Conservation (phyloP, 2,888 invertebrate species). For the Dorcus parallelipipedus region DNA sequence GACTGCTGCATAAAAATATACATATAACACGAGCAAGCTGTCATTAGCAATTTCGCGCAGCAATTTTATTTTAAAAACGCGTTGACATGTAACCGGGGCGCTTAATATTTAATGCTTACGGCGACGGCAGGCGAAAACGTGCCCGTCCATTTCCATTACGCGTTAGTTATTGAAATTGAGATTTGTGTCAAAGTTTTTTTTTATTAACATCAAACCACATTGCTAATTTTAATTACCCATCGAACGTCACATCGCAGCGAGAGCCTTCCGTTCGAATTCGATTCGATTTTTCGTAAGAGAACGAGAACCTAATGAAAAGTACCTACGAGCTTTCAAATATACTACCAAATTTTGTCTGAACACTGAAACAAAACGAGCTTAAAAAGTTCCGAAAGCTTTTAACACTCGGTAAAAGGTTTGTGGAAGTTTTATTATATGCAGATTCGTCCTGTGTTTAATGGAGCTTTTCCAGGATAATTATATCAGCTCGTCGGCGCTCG, state of each 20-base stretch:
- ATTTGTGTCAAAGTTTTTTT: neutral
- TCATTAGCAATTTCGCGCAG: neutral
- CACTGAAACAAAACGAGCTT: conserved; percentile 25
- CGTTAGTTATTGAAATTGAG: neutral
- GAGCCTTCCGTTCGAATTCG: neutral
- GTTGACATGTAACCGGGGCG: neutral
- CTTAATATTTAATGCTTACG: neutral
- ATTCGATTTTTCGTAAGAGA: neutral
- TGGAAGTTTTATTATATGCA: conserved; percentile 30
- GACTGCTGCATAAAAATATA: too few relatives aligned
- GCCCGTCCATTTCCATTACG: neutral
- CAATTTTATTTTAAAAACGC: neutral
- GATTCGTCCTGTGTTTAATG: conserved; percentile 27
- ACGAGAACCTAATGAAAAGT: neutral
- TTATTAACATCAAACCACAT: too few relatives aligned
- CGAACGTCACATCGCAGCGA: too few relatives aligned
- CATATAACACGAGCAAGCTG: neutral
- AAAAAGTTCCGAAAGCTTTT: conserved; percentile 31
- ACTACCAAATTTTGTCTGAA: conserved; percentile 6
- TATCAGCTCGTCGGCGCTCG: conserved; percentile 10
- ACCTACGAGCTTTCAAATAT: neutral
- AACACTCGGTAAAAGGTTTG: conserved; percentile 30
- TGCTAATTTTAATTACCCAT: too few relatives aligned
- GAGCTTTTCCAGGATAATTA: conserved; percentile 24
- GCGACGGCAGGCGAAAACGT: neutral